Conservation (phyloP, 2,797 vertebrate genomes). For the Protonibea diacanthus region DNA sequence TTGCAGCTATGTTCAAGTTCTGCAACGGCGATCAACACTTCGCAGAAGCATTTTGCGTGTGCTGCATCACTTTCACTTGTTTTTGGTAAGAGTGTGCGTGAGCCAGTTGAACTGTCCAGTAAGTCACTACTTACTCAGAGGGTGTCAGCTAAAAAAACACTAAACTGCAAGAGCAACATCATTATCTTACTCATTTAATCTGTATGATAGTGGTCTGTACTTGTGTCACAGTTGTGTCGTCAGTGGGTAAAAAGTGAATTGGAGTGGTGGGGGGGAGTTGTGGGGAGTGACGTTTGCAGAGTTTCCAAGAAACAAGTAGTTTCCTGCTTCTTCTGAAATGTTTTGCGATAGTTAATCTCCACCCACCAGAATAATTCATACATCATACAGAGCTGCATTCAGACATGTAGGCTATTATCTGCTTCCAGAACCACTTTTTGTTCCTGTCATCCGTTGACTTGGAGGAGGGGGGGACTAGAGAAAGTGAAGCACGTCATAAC, state of each 20-base stretch:
- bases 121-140: not conserved
- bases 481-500: conserved; percentile 58
- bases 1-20: not conserved
- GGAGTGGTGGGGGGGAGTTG: too few relatives aligned
- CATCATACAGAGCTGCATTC: not conserved
- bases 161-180: not conserved
- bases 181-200: conserved; percentile 34
- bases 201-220: not conserved
- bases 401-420: too few relatives aligned
- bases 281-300: conserved; percentile 20
- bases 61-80: too few relatives aligned
- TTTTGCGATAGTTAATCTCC: not conserved
- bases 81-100: too few relatives aligned
- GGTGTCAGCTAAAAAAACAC: conserved; percentile 33
- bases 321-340: conserved; percentile 61
- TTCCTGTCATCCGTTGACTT: not conserved
- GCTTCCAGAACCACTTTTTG: not conserved
- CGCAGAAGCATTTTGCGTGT: too few relatives aligned
- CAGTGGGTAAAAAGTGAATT: conserved; percentile 1
- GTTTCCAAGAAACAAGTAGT: conserved; percentile 63
- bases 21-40: not conserved
- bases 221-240: not conserved
- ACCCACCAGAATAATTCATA: not conserved
- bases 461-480: not conserved
- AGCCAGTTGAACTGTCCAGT: not conserved